Evolutionary conservation across 2,888 invertebrate species (phyloP), one percentile per base, ranked within the genome.

Genomic region (Phyto melanocephala): DNA sequence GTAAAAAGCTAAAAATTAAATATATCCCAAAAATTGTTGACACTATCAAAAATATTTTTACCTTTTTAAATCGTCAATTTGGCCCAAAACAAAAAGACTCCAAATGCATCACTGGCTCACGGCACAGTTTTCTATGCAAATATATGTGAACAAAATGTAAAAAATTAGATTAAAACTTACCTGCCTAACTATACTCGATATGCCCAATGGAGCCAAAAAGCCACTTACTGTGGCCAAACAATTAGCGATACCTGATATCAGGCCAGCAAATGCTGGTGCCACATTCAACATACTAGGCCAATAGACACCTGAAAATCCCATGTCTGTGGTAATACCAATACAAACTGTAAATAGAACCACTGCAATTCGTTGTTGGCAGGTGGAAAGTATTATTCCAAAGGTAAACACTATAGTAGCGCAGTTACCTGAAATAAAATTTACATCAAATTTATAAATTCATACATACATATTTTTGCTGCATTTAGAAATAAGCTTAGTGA

Each of bases 231-330:
- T 90, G 1, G 90, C 92, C 68, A 91, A 85, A 15, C 91, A 90
- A 77, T 92, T 92, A 37, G 91, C 89, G n/a, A 92, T 85, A 1
- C 92, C 92, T 1, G 91, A 91, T 10, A 92, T 85, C 2, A 92
- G 86, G 0, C 92, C 92, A 1, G 92, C 89, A 86, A 88, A 92
- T 1, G 91, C 89, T 1, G 92, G 92, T 1, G 92, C 92, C 68
- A 92, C 86, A 81, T 92, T 92, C 20, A 92, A 87, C 45, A 91
- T 87, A 76, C 91, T 92, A 8, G 92, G 88, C 87, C 92, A 89
- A 84, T 92, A 92, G 1, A 91, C 92, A 7, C 91, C 92, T 20
- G 91, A 89, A 79, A 92, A 92, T 17, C 88, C 89, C 35, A 92
- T 80, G 77, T 92, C 92, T 2, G 89, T 86, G 13, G 89, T 85